Evolutionary conservation across 2,797 vertebrate species (phyloP).

Genomic region (Pristis pectinata): DNA sequence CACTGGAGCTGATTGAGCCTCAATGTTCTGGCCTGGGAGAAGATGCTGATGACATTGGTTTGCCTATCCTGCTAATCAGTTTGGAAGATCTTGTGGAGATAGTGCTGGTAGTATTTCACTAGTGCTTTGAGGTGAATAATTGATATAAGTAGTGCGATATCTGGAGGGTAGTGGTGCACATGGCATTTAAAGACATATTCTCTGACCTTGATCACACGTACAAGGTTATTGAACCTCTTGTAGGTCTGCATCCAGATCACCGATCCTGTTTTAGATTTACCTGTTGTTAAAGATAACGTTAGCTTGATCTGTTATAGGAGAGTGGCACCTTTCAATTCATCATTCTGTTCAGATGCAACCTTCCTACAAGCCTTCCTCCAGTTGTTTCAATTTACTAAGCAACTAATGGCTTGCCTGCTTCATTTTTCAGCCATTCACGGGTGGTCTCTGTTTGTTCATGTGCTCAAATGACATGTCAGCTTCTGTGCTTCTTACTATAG

Average conservation of each 20-base stretch:
- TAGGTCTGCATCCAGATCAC: neutral
- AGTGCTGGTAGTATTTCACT: no score
- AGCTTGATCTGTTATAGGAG: slow-evolving; percentile 6
- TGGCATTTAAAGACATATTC: no score
- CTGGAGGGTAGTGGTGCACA: no score
- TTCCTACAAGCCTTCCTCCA: neutral
- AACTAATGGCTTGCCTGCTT: neutral
- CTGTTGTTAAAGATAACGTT: neutral
- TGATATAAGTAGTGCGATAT: no score
- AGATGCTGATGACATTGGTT: no score
- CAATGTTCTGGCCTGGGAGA: no score
- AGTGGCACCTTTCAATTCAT: neutral
- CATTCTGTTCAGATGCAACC: neutral
- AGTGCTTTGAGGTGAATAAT: no score
- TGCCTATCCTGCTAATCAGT: no score
- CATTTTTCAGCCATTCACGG: neutral
- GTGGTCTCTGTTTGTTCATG: neutral
- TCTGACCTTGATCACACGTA: no score
- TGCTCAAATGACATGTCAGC: neutral
- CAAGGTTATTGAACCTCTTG: no score
- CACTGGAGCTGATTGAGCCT: no score
- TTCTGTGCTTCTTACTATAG: neutral
- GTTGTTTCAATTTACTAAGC: neutral
- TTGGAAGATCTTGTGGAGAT: no score
- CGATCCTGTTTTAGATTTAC: slow-evolving; percentile 39